phyloP scores from a whole-genome alignment of 64 coral and sea anemone species.

The Porites australiensis region DNA sequence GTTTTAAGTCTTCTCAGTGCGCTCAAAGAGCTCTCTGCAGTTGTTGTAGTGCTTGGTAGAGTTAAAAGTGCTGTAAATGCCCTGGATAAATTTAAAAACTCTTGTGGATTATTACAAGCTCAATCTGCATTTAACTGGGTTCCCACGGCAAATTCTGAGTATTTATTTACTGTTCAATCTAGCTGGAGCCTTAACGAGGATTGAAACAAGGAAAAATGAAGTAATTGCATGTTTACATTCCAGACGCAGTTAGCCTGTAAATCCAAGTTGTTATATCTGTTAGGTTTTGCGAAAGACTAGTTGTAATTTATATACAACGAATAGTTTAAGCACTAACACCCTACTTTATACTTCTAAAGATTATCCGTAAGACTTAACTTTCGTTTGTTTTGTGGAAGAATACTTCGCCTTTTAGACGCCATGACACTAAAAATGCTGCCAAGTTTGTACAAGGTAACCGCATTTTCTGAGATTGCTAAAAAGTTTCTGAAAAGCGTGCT shows the following conservation, averaged over 20 bases:
- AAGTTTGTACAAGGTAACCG: background rate
- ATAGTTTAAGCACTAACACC: background rate
- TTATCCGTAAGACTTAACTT: background rate
- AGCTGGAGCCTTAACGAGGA: background rate
- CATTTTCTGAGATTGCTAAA: background rate
- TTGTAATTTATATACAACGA: background rate
- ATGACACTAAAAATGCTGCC: background rate
- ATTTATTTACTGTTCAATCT: background rate
- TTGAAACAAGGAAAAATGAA: background rate
- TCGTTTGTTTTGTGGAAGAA: background rate
- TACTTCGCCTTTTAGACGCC: background rate
- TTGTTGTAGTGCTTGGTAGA: constrained; percentile 39
- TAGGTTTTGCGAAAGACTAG: constrained; percentile 1
- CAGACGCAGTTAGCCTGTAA: background rate
- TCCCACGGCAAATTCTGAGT: background rate
- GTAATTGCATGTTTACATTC: background rate
- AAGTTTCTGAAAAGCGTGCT: background rate
- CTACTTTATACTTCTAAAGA: background rate
- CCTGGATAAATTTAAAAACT: constrained; percentile 44
- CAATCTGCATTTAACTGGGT: constrained; percentile 13
- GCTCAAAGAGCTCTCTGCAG: constrained; percentile 48
- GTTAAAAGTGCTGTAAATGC: constrained; percentile 32
- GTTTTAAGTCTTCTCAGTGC: constrained; percentile 33
- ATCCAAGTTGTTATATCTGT: background rate
- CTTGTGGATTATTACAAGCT: constrained; percentile 5